Evolutionary conservation across 2,888 invertebrate genomes (phyloP), one percentile per base, ranked within the genome.

Genomic region (Zaprionus lineosus): DNA sequence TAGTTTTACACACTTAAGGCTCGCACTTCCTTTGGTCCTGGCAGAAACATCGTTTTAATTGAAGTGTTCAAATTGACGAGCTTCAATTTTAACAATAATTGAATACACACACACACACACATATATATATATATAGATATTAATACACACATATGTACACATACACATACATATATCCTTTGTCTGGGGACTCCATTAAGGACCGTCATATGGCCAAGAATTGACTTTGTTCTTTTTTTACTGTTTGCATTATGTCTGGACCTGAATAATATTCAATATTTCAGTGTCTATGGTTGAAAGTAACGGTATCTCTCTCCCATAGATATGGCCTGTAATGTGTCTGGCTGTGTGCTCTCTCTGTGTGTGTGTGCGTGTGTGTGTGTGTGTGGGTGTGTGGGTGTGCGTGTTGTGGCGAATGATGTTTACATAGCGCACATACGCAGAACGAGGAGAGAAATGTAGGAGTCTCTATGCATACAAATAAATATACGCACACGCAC

Each of bases 191-290:
- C n/a, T n/a, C n/a, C n/a, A n/a, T n/a, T n/a, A n/a, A n/a, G n/a
- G n/a, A n/a, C n/a, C n/a, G n/a, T n/a, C 50, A 51, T 52, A 44
- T 44, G 36, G 48, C 28, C n/a, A 58, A 71, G 41, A 50, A 55
- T 33, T 26, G 44, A 41, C 21, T 48, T 9, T 29, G 37, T 39
- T n/a, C 36, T 21, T 6, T 26, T 44, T 24, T 41, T 55, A 33
- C 24, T 71, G 59, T 75, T 75, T 75, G 62, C 50, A 43, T 39
- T 75, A 61, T 73, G 77, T 81, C 60, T 61, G 50, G 62, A 56
- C 78, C 69, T 77, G 72, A 81, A 77, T 81, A 66, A 60, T 70
- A 65, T n/a, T n/a, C n/a, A n/a, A n/a, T 64, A 59, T 67, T 66
- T 53, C 61, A 9, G 15, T 53, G 62, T 21, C 52, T 40, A 19